phyloP scores from a whole-genome alignment of 2,113 vertebrate genomes.

The Phylloscopus trochiloides region DNA sequence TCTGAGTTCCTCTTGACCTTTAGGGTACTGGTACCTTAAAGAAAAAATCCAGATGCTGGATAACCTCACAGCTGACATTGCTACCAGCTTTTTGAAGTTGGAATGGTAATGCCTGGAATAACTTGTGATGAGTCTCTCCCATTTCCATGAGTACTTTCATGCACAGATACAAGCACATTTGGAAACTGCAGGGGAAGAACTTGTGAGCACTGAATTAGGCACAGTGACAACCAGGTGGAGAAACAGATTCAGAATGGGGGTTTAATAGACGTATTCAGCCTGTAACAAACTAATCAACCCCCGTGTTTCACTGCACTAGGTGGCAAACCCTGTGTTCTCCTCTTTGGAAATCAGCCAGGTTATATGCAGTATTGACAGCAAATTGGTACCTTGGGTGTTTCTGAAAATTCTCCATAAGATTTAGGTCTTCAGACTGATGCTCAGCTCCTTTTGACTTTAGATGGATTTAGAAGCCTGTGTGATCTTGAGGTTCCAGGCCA shows the following conservation, averaged over 20 bases:
- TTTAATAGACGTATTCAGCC: not conserved
- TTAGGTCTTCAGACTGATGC: not conserved
- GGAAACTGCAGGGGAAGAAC: not conserved
- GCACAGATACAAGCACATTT: fast-evolving
- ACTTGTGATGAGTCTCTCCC: not conserved
- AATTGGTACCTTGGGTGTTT: not conserved
- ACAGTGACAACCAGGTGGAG: not conserved
- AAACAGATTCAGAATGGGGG: not conserved
- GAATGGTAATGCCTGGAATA: not conserved
- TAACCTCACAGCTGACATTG: not conserved
- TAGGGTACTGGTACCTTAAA: not conserved
- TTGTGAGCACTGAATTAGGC: not conserved
- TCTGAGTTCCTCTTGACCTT: not conserved
- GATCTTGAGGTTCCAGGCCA: fast-evolving
- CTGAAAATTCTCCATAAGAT: not conserved
- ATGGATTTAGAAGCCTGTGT: not conserved
- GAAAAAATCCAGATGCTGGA: not conserved
- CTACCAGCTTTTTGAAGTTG: not conserved
- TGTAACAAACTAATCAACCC: not conserved
- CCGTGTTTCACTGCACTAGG: not conserved
- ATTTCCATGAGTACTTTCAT: not conserved
- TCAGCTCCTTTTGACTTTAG: not conserved
- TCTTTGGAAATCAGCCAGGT: not conserved
- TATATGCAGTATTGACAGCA: not conserved
- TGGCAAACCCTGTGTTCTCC: not conserved